Evolutionary conservation across 2,888 invertebrate genomes (phyloP), one percentile per base, ranked within the genome.

Genomic region (Disparrhopalites patrizii): DNA sequence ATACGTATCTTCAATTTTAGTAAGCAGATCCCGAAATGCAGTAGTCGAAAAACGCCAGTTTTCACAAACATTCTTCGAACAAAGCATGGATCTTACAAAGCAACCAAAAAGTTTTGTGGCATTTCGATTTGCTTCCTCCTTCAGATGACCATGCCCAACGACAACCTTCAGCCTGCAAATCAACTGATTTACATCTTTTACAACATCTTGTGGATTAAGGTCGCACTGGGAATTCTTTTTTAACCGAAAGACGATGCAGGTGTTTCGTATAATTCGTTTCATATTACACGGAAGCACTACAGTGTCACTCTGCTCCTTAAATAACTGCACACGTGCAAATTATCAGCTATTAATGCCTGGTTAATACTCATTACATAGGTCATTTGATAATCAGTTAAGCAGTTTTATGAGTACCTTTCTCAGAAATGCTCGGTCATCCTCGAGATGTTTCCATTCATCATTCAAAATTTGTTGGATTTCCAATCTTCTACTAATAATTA

Each of bases 191-290:
- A 98, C 95, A 66, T 89, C 86, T 81, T 91, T 87, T 66, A 96
- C 91, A 0, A 97, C 93, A 78, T 91, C 87, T 70, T 96, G 83
- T 0, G 98, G 98, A 77, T 93, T 94, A 27, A 98, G 82, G 82
- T 97, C 95, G 0, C 95, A 94, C 0, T 93, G 93, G 72, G 90
- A 86, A 69, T 96, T 84, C 77, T 91, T 90, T 78, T 98, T 96
- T 67, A 99, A 97, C 78, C 96, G 93, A 84, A 99, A 99, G 78
- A 97, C 98, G 80, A 99, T 99, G 81, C 99, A 97, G 0, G 97
- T 98, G 81, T 99, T 99, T 97, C 98, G 98, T 77, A 99, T 98
- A 91, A 99, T 93, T 75, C 99, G 86, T 78, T 94, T 91, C 69
- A 99, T 84, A 80, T 99, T 99, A 79, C 98, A 99, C 0, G 99